Evolutionary conservation across 2,888 invertebrate genomes (phyloP), one percentile per base, ranked within the genome.

Genomic region (Ectropis crepuscularia): DNA sequence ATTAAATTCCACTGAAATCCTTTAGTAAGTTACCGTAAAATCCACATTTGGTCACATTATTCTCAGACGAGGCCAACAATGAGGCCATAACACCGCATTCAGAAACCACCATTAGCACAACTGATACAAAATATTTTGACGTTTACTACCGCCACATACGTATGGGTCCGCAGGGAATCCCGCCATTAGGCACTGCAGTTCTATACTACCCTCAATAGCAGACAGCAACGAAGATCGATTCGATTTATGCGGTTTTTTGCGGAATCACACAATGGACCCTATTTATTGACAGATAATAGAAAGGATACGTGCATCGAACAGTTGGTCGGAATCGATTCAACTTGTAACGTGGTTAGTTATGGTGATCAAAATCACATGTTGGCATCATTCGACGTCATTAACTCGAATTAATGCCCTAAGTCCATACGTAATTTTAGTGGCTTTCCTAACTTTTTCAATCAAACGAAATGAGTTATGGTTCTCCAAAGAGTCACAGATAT

Each of bases 91-190:
- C 88, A 85, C 79, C 73, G 79, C 81, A 79, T 82, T 83, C 84
- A 84, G 86, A 88, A 86, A 87, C 77, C 75, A 72, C 88, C 90
- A 90, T 91, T 90, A 90, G 85, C 85, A 86, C 87, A 86, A 83
- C 86, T 85, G 89, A 90, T 86, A 89, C 87, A 87, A 89, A 92
- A 92, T 92, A 91, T 92, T 92, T 90, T 91, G 92, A 92, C 92
- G 74, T 88, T 86, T 83, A 80, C 82, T 78, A 79, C 83, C 79
- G 79, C 81, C 80, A 83, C 83, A 90, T 85, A 85, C 79, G 82
- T 85, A 88, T 86, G 87, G 88, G 80, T 83, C 90, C 87, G 81
- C 83, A 72, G 92, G 90, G 91, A 91, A 73, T 79, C 71, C 70
- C 71, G 65, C 80, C 85, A 87, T 84, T 85, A 86, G 76, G 74